Percentiles rank a stretch among this genome's conserved stretches.
These are phyloP conservation scores for Dolomedes plantarius DNA, from an alignment of 2,888 invertebrate genomes.

Conservation along the genomic window DNA sequence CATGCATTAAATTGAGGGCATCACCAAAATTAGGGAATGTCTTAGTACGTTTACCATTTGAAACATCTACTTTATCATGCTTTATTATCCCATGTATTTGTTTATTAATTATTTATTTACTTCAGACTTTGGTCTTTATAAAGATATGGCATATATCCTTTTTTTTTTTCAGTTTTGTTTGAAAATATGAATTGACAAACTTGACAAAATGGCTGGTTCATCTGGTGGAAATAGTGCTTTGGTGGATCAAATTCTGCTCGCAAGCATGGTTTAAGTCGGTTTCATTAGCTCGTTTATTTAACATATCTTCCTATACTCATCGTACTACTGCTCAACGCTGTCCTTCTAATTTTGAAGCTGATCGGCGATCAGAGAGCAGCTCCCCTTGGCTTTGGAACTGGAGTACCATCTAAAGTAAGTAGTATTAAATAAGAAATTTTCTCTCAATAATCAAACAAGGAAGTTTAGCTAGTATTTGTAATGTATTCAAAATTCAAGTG, in stretches of 20 bases:
- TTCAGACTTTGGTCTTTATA: too few relatives aligned
- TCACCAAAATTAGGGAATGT: too few relatives aligned
- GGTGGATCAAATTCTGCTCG: constrained; percentile 39
- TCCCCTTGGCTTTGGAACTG: constrained; percentile 59
- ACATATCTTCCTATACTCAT: constrained; percentile 70
- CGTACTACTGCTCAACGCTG: constrained; percentile 59
- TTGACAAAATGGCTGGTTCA: constrained; percentile 63
- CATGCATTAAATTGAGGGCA: too few relatives aligned
- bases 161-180: background rate
- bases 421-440: too few relatives aligned
- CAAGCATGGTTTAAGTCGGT: constrained; percentile 72
- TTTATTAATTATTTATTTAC: too few relatives aligned
- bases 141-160: too few relatives aligned
- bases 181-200: background rate
- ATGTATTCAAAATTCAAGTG: too few relatives aligned
- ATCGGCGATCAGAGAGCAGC: constrained; percentile 61
- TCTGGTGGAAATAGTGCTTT: constrained; percentile 35
- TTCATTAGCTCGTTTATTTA: constrained; percentile 72
- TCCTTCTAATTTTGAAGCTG: constrained; percentile 46
- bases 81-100: too few relatives aligned
- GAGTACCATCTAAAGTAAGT: constrained; percentile 43
- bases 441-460: too few relatives aligned
- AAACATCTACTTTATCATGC: too few relatives aligned
- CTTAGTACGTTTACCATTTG: too few relatives aligned
- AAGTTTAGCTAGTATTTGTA: too few relatives aligned